Conservation (phyloP, 2,888 invertebrate species). For the Hyppa rectilinea region DNA sequence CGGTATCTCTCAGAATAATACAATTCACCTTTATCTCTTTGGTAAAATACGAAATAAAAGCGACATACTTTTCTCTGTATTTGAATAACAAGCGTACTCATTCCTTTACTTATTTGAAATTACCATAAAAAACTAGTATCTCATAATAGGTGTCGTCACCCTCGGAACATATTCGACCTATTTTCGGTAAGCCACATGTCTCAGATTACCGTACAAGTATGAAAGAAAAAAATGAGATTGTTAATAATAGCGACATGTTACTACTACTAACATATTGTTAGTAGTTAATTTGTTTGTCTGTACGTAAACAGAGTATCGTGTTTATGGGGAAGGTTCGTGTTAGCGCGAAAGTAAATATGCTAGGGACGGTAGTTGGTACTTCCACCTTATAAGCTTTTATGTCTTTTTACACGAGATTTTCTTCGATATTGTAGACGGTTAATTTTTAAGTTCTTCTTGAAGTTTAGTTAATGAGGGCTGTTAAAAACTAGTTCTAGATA, state of each 20-base stretch:
- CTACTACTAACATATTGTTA: constrained; percentile 66
- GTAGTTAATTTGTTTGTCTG: constrained; percentile 71
- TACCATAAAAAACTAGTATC: constrained; percentile 56
- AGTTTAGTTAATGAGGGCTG: constrained; percentile 55
- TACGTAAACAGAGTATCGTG: constrained; percentile 61
- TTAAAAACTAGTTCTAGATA: constrained; percentile 49
- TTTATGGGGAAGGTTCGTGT: constrained; percentile 57
- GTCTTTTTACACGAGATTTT: constrained; percentile 51
- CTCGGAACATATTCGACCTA: constrained; percentile 77
- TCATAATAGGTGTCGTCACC: constrained; percentile 68
- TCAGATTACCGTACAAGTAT: constrained; percentile 79
- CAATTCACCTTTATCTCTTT: not conserved
- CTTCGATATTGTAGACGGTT: constrained; percentile 51
- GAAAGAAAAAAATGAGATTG: constrained; percentile 74
- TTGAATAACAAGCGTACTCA: constrained; percentile 49
- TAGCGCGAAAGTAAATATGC: constrained; percentile 57
- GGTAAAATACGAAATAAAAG: constrained; percentile 31
- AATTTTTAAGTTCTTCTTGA: constrained; percentile 51
- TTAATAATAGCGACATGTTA: constrained; percentile 66
- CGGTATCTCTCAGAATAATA: not conserved
- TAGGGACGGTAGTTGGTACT: constrained; percentile 43
- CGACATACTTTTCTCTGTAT: constrained; percentile 25
- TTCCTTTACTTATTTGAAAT: constrained; percentile 45
- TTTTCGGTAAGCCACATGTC: constrained; percentile 83
- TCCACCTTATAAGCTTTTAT: constrained; percentile 54